A percentile compares a stretch with the other conserved stretches of the same genome.
phyloP scores from a whole-genome alignment of 1,140 invertebrate species.

The Lucilia sericata region DNA sequence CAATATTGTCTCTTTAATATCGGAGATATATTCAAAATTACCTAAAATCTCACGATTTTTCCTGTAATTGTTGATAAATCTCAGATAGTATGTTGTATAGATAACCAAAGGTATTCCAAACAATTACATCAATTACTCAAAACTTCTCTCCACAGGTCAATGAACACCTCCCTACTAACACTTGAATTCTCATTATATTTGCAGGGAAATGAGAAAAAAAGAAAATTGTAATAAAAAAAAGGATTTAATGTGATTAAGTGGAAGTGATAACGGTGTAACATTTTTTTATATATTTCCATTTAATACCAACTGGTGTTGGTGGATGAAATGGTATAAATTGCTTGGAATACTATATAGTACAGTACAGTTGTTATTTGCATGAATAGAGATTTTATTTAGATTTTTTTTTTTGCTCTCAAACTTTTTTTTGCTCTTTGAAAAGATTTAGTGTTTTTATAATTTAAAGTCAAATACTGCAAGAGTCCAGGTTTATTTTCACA shows the following conservation, averaged over 20 bases:
- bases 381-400: slow-evolving; percentile 1
- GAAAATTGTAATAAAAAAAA: not conserved
- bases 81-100: too few species aligned
- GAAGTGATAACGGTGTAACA: slow-evolving; percentile 16
- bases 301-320: not conserved
- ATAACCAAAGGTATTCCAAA: too few species aligned
- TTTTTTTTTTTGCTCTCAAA: not conserved
- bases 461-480: not conserved
- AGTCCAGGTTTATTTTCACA: not conserved
- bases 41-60: too few species aligned
- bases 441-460: not conserved
- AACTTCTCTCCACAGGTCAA: too few species aligned
- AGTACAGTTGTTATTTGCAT: not conserved
- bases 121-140: too few species aligned
- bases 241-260: slow-evolving; percentile 22
- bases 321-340: not conserved
- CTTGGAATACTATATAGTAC: not conserved
- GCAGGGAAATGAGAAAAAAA: too few species aligned
- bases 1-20: too few species aligned
- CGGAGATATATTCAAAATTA: too few species aligned
- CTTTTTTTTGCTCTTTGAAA: not conserved
- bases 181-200: too few species aligned
- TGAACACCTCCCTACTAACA: too few species aligned
- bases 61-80: too few species aligned
- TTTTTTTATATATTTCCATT: not conserved